Conservation (phyloP, 2,797 vertebrate species). For the Nannoperca australis region DNA sequence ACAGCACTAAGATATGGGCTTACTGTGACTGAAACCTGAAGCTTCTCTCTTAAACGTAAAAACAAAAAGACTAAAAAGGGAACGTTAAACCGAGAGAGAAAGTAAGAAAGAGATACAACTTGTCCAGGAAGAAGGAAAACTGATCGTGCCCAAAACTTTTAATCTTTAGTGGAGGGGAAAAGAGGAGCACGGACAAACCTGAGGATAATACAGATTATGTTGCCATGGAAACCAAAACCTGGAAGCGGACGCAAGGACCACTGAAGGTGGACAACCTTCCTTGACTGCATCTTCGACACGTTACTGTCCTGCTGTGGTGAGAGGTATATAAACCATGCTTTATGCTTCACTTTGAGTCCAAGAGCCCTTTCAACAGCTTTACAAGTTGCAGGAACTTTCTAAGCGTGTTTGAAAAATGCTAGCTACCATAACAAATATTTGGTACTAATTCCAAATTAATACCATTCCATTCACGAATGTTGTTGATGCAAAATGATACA, state of each 20-base stretch:
- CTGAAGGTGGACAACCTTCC: conserved; percentile 74
- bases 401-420: conserved; percentile 4
- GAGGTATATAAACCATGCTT: conserved; percentile 71
- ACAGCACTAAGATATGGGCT: conserved; percentile 56
- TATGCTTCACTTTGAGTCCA: conserved; percentile 1
- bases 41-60: conserved; percentile 33
- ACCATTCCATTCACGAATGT: not conserved
- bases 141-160: conserved; percentile 77
- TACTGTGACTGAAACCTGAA: conserved; percentile 54
- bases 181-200: conserved; percentile 58
- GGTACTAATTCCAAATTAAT: not conserved
- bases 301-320: conserved; percentile 60
- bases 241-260: conserved; percentile 81
- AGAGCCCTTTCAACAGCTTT: not conserved
- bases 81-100: conserved; percentile 26
- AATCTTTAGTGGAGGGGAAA: conserved; percentile 28
- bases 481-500: not conserved
- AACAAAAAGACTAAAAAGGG: conserved; percentile 6
- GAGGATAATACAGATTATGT: conserved; percentile 79
- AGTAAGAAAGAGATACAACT: conserved; percentile 28
- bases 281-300: conserved; percentile 69
- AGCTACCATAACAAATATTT: not conserved
- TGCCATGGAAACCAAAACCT: conserved; percentile 83
- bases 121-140: conserved; percentile 58
- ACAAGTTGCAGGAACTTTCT: not conserved